phyloP scores from a whole-genome alignment of 2,888 invertebrate genomes.

The Synanthedon tipuliformis region DNA sequence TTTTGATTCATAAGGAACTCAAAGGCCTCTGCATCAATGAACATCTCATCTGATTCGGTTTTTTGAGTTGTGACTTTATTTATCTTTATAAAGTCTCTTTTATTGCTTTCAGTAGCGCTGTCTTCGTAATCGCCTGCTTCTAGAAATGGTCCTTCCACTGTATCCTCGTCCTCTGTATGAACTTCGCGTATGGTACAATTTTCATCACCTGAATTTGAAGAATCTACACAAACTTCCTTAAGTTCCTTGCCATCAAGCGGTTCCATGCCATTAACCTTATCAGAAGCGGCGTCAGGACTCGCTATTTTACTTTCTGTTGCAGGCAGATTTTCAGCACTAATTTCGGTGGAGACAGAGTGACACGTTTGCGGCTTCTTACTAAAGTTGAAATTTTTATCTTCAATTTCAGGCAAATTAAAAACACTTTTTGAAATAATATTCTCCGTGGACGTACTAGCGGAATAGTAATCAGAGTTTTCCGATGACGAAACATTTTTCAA shows the following conservation, averaged over 20 bases:
- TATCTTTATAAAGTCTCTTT: constrained; percentile 38
- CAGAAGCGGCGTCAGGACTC: constrained; percentile 13
- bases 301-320: constrained; percentile 15
- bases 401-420: constrained; percentile 52
- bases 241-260: too few relatives aligned
- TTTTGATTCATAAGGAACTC: constrained; percentile 58
- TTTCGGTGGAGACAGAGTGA: constrained; percentile 20
- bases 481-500: constrained; percentile 27
- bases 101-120: constrained; percentile 21
- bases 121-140: constrained; percentile 37
- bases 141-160: constrained; percentile 53
- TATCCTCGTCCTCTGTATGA: constrained; percentile 59
- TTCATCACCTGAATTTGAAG: constrained; percentile 25
- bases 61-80: constrained; percentile 26
- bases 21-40: constrained; percentile 59
- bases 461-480: constrained; percentile 34
- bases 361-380: constrained; percentile 39
- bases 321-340: constrained; percentile 17
- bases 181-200: constrained; percentile 37
- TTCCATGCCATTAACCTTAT: background rate
- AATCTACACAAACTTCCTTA: constrained; percentile 3
- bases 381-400: constrained; percentile 45
- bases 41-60: constrained; percentile 42
- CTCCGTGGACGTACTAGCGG: constrained; percentile 28
- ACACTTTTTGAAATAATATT: constrained; percentile 33